Evolutionary conservation across 1,140 invertebrate species (phyloP).

Genomic region (Zaprionus capensis): DNA sequence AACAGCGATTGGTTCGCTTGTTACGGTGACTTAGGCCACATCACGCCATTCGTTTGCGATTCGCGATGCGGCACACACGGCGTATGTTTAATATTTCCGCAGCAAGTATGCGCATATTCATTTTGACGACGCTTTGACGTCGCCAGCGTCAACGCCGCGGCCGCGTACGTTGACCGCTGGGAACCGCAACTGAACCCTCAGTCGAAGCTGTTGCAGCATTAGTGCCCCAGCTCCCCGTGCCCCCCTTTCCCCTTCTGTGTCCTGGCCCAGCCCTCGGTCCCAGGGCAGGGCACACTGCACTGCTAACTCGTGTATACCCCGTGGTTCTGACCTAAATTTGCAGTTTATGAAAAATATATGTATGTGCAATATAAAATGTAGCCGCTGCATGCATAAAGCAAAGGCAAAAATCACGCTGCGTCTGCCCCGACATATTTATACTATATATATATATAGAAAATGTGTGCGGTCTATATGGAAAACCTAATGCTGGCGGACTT

Average conservation of each 20-base stretch:
- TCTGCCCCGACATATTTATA: conserved; percentile 56
- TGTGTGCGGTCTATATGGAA: conserved; percentile 5
- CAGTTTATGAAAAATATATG: conserved; percentile 80
- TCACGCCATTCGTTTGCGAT: conserved; percentile 22
- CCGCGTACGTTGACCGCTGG: conserved; percentile 72
- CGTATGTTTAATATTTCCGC: conserved; percentile 81
- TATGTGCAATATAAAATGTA: conserved; percentile 70
- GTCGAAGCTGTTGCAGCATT: conserved; percentile 58
- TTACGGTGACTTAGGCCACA: conserved; percentile 39
- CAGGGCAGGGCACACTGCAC: conserved; percentile 6
- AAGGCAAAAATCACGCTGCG: conserved; percentile 33
- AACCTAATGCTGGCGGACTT: conserved; percentile 34
- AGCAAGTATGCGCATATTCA: conserved; percentile 79
- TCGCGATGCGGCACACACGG: conserved; percentile 62
- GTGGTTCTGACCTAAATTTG: conserved; percentile 74
- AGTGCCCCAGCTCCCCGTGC: conserved; percentile 5
- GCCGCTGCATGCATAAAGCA: conserved; percentile 65
- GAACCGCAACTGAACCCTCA: conserved; percentile 30
- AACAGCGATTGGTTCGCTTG: conserved; percentile 21
- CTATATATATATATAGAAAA: conserved; percentile 24
- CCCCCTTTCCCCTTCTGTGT: no score
- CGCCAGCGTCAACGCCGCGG: conserved; percentile 46
- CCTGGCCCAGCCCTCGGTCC: background rate
- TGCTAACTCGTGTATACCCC: conserved; percentile 51
- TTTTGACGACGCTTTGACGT: conserved; percentile 71